Evolutionary conservation across 2,888 invertebrate genomes (phyloP), one percentile per base, ranked within the genome.

Genomic region (Pasiphila rectangulata): DNA sequence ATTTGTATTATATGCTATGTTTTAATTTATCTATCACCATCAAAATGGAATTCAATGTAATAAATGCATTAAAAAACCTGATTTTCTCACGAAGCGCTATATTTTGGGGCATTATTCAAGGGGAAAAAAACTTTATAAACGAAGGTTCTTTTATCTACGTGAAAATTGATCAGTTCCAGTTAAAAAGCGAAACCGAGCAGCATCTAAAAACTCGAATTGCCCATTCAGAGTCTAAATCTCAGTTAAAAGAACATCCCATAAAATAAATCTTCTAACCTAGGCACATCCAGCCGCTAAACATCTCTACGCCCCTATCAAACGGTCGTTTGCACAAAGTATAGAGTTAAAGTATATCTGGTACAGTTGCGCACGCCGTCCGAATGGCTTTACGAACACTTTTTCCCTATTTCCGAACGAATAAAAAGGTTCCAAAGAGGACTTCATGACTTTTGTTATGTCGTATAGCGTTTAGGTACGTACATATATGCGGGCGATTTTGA

Each of bases 311-410:
- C 78, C 73, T 81, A 83, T 86, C 83, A 85, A 83, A 83, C 72
- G 73, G 81, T 85, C 85, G 83, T 86, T 85, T 84, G 80, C 78
- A 75, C 79, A 79, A 82, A 81, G 80, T 80, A 83, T 79, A 77
- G 79, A 82, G 72, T 78, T 70, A 74, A 67, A 79, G 80, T 81
- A 76, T 79, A 80, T 80, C 75, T 73, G 64, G 67, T 69, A 73
- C 64, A 72, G 73, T 63, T 64, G 68, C 69, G 78, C 80, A 82
- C 77, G 73, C 65, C 74, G 72, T 64, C 74, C 68, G 72, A 77
- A 79, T 75, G 78, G 79, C 78, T 79, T 80, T 83, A 69, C 74
- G 80, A 81, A 83, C 81, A 81, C 81, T 83, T 79, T 81, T 80
- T 78, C 79, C 80, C 78, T 78, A 79, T 85, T 84, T 76, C 78